phyloP scores from a whole-genome alignment of 2,888 invertebrate genomes.

The Brachypterus glaber region DNA sequence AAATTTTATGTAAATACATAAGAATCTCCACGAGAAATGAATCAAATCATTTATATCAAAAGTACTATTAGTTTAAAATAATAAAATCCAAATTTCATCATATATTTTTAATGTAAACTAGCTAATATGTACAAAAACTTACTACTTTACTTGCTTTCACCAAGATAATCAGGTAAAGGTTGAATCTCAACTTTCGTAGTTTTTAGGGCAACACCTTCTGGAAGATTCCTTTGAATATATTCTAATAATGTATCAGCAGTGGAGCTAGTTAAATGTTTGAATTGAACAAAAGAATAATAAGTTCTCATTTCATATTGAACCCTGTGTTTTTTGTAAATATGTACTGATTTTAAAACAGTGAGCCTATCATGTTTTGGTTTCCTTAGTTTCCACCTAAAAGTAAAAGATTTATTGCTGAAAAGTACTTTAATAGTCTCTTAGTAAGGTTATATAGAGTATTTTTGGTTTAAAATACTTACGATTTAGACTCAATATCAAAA shows the following conservation, averaged over 20 bases:
- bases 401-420: constrained; percentile 8
- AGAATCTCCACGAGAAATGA: too few species aligned
- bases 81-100: too few species aligned
- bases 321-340: constrained; percentile 85
- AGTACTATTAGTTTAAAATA: too few species aligned
- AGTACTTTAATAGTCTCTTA: background rate
- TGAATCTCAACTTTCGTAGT: constrained; percentile 63
- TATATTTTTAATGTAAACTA: too few species aligned
- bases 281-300: constrained; percentile 74
- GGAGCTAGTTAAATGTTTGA: constrained; percentile 83
- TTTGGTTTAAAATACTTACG: constrained; percentile 48
- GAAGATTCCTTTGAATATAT: constrained; percentile 92
- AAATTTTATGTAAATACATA: too few species aligned
- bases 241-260: constrained; percentile 93
- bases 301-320: constrained; percentile 95
- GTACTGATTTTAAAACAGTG: constrained; percentile 78
- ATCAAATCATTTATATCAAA: too few species aligned
- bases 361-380: constrained; percentile 67
- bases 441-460: background rate
- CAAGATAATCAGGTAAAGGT: too few species aligned
- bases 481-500: constrained; percentile 66
- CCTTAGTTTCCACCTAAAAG: constrained; percentile 60
- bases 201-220: constrained; percentile 94
- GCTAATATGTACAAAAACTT: too few species aligned
- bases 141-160: too few species aligned